These are phyloP conservation scores for Podarcis siculus DNA, from an alignment of 2,797 vertebrate species.

Conservation along the genomic window DNA sequence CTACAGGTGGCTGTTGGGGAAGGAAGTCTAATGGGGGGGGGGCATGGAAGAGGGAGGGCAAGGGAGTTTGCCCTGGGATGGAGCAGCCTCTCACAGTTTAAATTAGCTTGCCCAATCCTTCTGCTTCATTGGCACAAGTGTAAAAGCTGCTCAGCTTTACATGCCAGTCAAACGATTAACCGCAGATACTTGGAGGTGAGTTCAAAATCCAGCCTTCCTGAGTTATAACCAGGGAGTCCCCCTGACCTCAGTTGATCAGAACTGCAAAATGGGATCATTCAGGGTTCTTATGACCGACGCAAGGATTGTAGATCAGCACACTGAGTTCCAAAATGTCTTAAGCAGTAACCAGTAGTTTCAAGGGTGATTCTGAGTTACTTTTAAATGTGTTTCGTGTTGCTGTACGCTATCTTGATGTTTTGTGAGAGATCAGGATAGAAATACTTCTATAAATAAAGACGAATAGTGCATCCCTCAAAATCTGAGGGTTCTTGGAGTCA, in stretches of 20 bases:
- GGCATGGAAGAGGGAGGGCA: background rate
- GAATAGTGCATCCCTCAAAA: no score
- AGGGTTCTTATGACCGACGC: accelerated
- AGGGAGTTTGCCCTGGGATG: no score
- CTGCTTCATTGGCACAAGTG: background rate
- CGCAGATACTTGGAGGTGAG: background rate
- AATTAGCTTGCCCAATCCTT: no score
- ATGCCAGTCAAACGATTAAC: background rate
- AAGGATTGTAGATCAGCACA: background rate
- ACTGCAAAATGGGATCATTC: background rate
- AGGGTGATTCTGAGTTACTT: no score
- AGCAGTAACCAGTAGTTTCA: no score
- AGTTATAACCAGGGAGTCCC: background rate
- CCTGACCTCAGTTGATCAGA: background rate
- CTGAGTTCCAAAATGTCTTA: background rate
- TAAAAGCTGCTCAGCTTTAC: background rate
- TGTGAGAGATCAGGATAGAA: no score
- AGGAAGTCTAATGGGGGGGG: background rate
- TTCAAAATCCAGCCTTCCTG: background rate
- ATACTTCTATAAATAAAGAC: no score
- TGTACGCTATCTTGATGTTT: no score
- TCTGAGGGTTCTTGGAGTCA: no score
- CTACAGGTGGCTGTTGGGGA: constrained; percentile 39
- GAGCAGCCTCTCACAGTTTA: background rate
- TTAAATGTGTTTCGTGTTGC: no score